Base-by-base conservation (phyloP, 1,140 invertebrate species). In the Oryctes rhinoceros region DNA sequence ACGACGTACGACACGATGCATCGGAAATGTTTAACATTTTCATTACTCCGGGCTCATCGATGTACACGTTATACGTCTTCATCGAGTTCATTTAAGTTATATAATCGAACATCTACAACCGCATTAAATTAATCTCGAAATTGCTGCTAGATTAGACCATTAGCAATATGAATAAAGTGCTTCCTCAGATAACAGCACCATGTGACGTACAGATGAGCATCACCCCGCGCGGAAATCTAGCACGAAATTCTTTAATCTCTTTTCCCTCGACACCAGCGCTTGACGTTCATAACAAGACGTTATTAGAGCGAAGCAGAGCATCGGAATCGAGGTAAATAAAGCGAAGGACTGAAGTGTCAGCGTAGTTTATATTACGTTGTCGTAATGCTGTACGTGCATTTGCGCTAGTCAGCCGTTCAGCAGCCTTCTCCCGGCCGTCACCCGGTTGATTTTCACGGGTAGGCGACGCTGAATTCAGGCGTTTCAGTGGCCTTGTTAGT, bases 401-500 rank as follows among this genome's bases (percentile, higher is more conserved):
- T 59, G 15, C 53, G n/a, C 15, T 15, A 6, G 15, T 59, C 53
- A 6, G 1, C 15, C 53, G 5, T 18, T 6, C 15, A 59, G 53
- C 15, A n/a, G 53, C 18, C 53, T 59, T 59, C 15, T 18, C 18
- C 13, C 53, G 0, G n/a, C 3, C 53, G 3, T 44, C 39, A 10
- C 9, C 9, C 9, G 39, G 1, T 10, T 10, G 39, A 44, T 44
- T 44, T 44, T 44, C 39, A 44, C 39, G 39, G 39, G 39, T 44
- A 59, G 6, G 53, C 13, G 53, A 37, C 20, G 65, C 11, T 1
- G 65, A 13, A 30, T 20, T 20, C 24, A 20, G 62, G 18, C 62
- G n/a, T 67, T 11, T 67, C 18, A 24, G 35, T 37, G 47, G 77
- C 30, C 77, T 78, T 48, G 77, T 78, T 78, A 78, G 77, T 10